Percentiles rank a stretch among this genome's conserved stretches.
These are phyloP conservation scores for Mylabris phalerata DNA, from an alignment of 1,140 invertebrate genomes.

Conservation along the genomic window DNA sequence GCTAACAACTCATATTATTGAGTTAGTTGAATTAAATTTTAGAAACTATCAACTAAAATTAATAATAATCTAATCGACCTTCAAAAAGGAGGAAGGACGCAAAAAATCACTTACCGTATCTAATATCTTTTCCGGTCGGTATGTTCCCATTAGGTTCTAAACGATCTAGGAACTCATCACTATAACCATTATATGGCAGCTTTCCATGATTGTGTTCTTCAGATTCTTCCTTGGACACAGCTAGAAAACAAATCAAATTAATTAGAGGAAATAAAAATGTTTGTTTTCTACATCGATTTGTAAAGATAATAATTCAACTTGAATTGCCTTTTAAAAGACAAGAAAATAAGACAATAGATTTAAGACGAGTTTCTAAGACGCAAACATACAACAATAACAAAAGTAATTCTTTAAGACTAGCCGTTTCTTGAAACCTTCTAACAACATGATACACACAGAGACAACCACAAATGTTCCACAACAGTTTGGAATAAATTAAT, in stretches of 20 bases:
- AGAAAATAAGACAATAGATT: neutral
- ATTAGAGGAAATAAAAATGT: no score
- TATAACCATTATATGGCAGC: slow-evolving; percentile 81
- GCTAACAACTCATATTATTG: no score
- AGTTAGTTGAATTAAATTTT: no score
- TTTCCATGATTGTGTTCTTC: slow-evolving; percentile 60
- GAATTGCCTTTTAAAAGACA: no score
- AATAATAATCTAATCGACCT: no score
- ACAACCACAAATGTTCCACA: no score
- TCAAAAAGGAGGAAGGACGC: neutral
- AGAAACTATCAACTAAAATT: no score
- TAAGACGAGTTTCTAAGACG: neutral
- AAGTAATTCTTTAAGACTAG: neutral
- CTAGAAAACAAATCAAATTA: slow-evolving; percentile 45
- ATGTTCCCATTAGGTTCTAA: slow-evolving; percentile 84
- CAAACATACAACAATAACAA: neutral
- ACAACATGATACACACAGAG: no score
- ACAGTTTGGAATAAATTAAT: no score
- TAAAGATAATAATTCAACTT: no score
- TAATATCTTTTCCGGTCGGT: slow-evolving; percentile 51
- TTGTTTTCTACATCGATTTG: no score
- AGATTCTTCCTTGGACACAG: slow-evolving; percentile 69
- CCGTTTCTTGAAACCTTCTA: neutral
- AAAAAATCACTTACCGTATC: slow-evolving; percentile 38
- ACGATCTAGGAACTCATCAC: slow-evolving; percentile 83